Conservation (phyloP, 1,140 invertebrate genomes). For the Bradysia coprophila region DNA sequence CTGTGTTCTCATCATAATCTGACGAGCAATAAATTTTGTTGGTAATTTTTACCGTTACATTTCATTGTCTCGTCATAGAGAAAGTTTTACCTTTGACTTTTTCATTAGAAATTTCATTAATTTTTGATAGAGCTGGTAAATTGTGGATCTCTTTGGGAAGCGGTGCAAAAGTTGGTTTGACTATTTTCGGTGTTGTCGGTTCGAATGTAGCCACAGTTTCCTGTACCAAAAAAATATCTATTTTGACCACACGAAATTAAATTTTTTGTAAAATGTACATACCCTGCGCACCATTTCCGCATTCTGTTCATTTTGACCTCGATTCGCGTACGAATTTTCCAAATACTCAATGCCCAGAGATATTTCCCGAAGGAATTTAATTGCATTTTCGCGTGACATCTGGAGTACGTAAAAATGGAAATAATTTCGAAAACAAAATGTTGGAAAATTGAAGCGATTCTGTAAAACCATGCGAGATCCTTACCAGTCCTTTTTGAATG, state of each 20-base stretch:
- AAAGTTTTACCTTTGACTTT: background rate
- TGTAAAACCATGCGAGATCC: no score
- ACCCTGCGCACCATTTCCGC: no score
- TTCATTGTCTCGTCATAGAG: background rate
- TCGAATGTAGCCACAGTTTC: no score
- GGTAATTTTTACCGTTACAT: no score
- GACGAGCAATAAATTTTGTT: no score
- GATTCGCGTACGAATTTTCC: conserved; percentile 34
- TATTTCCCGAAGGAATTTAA: conserved; percentile 52
- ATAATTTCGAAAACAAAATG: background rate
- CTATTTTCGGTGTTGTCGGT: no score
- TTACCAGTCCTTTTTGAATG: conserved; percentile 48
- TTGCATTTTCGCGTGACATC: conserved; percentile 48
- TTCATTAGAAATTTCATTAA: conserved; percentile 1
- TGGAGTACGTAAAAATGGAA: conserved; percentile 10
- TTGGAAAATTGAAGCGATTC: background rate
- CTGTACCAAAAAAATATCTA: conserved; percentile 7
- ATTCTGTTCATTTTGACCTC: background rate
- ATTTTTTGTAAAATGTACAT: no score
- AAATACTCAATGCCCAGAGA: conserved; percentile 46
- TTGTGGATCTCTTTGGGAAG: background rate
- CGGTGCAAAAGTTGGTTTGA: no score
- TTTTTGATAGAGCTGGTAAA: background rate
- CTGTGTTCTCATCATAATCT: conserved; percentile 26
- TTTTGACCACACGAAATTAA: no score